Base-by-base conservation (phyloP, 2,113 vertebrate genomes). In the Cavia aperea region DNA sequence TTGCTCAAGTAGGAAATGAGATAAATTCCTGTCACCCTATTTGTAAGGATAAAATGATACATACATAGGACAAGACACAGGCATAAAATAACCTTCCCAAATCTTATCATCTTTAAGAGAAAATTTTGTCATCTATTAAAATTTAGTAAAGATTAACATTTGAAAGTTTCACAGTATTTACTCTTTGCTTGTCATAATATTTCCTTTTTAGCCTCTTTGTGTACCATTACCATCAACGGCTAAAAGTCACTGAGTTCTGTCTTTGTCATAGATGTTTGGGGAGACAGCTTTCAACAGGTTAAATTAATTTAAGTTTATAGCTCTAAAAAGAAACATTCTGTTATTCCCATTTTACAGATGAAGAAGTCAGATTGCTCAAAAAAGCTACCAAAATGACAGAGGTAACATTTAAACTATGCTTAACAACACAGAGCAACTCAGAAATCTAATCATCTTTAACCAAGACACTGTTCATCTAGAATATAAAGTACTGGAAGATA, bases 131-230 rank as follows among this genome's bases (percentile, higher is more conserved):
- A 10, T 86, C n/a, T 33, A 91, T 75, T 62, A 86, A 91, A 43
- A 86, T 58, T 85, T 82, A 43, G 43, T 85, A 56, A 65, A 78
- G 54, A 16, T n/a, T 86, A 33, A 33, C 29, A n/a, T 65, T 65
- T 54, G 66, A 75, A 54, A 13, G 58, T 70, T 81, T 90, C 39
- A 86, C 58, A 23, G 58, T 60, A 60, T 60, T 60, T 60, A 7
- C 21, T 23, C 58, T 60, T 60, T 81, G 46, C 29, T 81, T 81
- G 77, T 1, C 43, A 39, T 8, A 46, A 7, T 63, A 86, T 83
- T 92, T 94, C 46, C 49, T 81, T 58, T 84, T 92, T n/a, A 82
- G 4, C 77, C 26, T 95, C n/a, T 65, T 93, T 18, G 43, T 85
- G 56, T 72, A 56, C 56, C 81, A 21, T 87, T 94, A 56, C 13